These are phyloP conservation scores for Rhea pennata DNA, from an alignment of 2,113 vertebrate species.

Conservation along the genomic window DNA sequence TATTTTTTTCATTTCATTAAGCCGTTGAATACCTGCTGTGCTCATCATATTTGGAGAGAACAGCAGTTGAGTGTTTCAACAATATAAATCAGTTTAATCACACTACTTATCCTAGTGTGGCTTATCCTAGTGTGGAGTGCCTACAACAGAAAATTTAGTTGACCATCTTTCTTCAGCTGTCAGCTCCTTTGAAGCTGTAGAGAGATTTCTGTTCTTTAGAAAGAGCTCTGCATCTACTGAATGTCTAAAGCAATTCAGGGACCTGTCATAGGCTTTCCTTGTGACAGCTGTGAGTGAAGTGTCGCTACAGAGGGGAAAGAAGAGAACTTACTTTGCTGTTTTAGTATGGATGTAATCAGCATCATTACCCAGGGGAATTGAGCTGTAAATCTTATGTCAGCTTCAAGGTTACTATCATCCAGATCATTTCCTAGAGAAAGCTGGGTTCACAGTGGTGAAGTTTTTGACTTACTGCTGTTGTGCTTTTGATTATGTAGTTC, in stretches of 20 bases:
- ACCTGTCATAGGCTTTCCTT: neutral
- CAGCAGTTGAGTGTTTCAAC: neutral
- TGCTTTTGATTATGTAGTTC: neutral
- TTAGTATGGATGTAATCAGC: conserved; percentile 49
- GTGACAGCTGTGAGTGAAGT: neutral
- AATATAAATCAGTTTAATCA: conserved; percentile 37
- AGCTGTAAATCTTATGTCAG: conserved; percentile 61
- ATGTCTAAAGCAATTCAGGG: neutral
- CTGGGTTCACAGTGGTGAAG: neutral
- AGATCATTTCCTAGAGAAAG: conserved; percentile 6
- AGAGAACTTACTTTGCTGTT: conserved; percentile 36
- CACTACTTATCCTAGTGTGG: neutral
- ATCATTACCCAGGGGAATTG: conserved; percentile 54
- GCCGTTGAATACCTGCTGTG: neutral
- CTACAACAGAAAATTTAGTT: conserved; percentile 34
- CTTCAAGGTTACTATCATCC: conserved; percentile 55
- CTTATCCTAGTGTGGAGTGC: neutral
- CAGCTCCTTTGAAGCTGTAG: neutral
- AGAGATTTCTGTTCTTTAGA: conserved; percentile 30
- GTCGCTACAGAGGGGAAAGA: neutral
- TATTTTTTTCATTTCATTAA: neutral
- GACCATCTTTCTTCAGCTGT: conserved; percentile 48
- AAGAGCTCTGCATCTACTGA: neutral
- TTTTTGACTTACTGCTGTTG: neutral
- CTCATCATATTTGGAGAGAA: neutral